Conservation (phyloP, 2,113 vertebrate genomes). For the Alouatta palliata region DNA sequence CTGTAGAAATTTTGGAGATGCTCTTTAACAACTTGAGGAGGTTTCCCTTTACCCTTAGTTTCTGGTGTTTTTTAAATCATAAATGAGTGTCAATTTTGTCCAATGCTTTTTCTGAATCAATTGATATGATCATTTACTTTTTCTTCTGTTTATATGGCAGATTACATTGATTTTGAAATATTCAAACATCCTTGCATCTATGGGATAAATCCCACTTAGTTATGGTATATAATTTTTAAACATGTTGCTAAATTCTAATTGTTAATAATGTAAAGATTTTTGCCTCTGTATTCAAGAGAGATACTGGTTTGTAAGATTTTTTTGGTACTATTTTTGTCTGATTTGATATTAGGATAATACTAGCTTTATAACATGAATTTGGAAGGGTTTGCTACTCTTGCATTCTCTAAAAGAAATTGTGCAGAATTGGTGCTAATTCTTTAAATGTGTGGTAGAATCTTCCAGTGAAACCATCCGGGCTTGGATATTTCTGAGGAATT, state of each 20-base stretch:
- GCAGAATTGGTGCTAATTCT: neutral
- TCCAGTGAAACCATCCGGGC: neutral
- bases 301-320: neutral
- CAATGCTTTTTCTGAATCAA: neutral
- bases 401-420: neutral
- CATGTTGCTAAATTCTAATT: neutral
- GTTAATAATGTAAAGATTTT: neutral
- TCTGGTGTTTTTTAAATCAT: neutral
- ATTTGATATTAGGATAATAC: neutral
- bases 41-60: neutral
- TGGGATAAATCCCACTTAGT: neutral
- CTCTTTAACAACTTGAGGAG: neutral
- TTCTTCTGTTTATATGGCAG: neutral
- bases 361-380: neutral
- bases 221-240: neutral
- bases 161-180: neutral
- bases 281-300: neutral
- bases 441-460: neutral
- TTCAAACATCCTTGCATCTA: neutral
- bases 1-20: neutral
- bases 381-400: neutral
- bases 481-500: neutral
- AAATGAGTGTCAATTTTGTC: neutral
- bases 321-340: neutral
- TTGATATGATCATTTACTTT: neutral